These are phyloP conservation scores for Eutolmus rufibarbis DNA, from an alignment of 2,888 invertebrate genomes.

Conservation along the genomic window DNA sequence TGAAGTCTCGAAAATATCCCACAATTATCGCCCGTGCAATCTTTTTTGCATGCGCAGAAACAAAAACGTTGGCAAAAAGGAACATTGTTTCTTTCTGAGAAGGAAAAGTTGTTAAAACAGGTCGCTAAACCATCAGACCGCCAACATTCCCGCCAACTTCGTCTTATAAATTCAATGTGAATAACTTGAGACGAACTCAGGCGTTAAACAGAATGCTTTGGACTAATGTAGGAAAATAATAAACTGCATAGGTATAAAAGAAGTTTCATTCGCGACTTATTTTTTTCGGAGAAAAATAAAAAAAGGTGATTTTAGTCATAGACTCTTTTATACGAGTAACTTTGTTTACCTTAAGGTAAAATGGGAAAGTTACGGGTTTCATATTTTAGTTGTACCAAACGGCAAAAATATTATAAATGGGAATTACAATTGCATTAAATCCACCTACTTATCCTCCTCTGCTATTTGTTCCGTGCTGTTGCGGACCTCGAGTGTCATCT, in stretches of 20 bases:
- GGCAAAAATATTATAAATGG: not conserved
- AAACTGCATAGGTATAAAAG: not conserved
- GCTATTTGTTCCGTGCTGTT: not conserved
- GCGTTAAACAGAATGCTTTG: not conserved
- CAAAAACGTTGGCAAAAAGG: not conserved
- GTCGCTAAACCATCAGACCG: not conserved
- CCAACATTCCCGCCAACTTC: not conserved
- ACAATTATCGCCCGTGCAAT: not conserved
- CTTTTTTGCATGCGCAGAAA: not conserved
- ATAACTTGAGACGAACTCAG: not conserved
- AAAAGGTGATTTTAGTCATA: not conserved
- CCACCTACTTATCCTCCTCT: not conserved
- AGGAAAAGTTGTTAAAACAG: not conserved
- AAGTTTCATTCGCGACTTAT: not conserved
- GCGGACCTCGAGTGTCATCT: not conserved
- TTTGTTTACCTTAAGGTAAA: not conserved
- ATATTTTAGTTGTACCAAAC: not conserved
- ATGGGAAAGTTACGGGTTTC: not conserved
- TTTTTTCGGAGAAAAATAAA: not conserved
- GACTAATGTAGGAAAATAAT: not conserved
- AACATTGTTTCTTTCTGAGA: not conserved
- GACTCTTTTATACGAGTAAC: not conserved
- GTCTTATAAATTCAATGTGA: not conserved
- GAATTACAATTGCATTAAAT: not conserved
- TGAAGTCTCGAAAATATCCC: not conserved